Evolutionary conservation across 1,140 invertebrate species (phyloP), one percentile per base, ranked within the genome.

Genomic region (Bombus ignitus): DNA sequence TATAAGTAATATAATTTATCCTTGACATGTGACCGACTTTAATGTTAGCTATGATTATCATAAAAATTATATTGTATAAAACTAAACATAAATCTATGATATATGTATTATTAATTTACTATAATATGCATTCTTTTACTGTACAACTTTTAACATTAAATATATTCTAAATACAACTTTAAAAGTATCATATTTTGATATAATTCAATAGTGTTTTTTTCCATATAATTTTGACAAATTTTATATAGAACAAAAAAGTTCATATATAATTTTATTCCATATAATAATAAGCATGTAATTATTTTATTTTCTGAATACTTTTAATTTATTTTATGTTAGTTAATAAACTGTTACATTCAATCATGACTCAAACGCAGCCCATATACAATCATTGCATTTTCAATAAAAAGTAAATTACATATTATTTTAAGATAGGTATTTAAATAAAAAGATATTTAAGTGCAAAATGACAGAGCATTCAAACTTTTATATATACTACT

Each of bases 1-100:
- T 99, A 81, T 98, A 98, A 95, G 98, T 98, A 95, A 97, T 99
- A 94, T 99, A 98, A 95, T 15, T 70, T 75, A 22, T 62, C 10
- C 75, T 85, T 25, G 37, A 82, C 8, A 70, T 39, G 18, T 70
- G 32, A 72, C 1, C 65, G 8, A 15, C 25, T 66, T 66, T 66
- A 66, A 66, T 66, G 13, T 25, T 53, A 53, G 13, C 0, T 70
- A 80, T 13, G 25, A 66, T n/a, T 53, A 39, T 57, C 73, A 59
- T 80, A 65, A 86, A 78, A 15, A 42, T 42, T 73, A 65, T 91
- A 70, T 35, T 87, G 39, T 89, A 39, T 85, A 80, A 72, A 65
- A 65, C 32, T 65, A 32, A 65, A 32, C 62, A 32, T 15, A 65
- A 32, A 65, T 65, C n/a, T 65, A 65, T 32, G 13, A 65, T 13